Evolutionary conservation across 2,113 vertebrate genomes (phyloP), one percentile per base, ranked within the genome.

Genomic region (Sceloporus undulatus): DNA sequence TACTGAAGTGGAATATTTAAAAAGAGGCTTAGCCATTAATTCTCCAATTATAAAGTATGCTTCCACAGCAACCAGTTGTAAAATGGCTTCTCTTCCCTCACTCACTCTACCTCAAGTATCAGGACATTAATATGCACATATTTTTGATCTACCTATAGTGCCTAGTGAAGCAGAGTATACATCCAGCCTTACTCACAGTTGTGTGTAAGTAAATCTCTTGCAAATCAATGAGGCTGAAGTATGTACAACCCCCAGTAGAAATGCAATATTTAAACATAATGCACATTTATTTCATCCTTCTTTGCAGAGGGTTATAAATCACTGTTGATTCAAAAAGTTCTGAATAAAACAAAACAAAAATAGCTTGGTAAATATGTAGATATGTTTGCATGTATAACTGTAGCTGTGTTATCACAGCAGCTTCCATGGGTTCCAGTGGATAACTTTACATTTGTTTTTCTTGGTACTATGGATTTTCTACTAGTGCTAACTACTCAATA

Each of bases 1-100:
- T 95, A 96, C 95, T 92, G 95, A 93, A 95, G 92, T 75, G 95
- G 93, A 94, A 95, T 94, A 97, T 95, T 95, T 96, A 95, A 95
- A 96, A 54, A 54, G 66, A 84, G 93, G 95, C 96, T 96, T 94
- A 95, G 92, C 94, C 95, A 96, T 94, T 93, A 93, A 89, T 96
- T 96, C 94, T 96, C 95, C 94, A 94, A 96, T 95, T 91, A 96
- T 95, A 96, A 96, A 92, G 93, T 89, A 59, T 73, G 76, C 93
- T 96, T 90, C 92, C 94, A 90, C 84, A 92, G 87, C 91, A 91
- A 88, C 71, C 90, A 68, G 75, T 79, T 87, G 86, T 92, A 88
- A 88, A 92, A 93, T 83, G 91, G 84, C 83, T 34, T 59, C 80
- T 92, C 94, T 93, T 82, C 86, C 90, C 78, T 34, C 48, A 81